Evolutionary conservation across 2,113 vertebrate genomes (phyloP), one percentile per base, ranked within the genome.

Genomic region (Hippocampus guttulatus): DNA sequence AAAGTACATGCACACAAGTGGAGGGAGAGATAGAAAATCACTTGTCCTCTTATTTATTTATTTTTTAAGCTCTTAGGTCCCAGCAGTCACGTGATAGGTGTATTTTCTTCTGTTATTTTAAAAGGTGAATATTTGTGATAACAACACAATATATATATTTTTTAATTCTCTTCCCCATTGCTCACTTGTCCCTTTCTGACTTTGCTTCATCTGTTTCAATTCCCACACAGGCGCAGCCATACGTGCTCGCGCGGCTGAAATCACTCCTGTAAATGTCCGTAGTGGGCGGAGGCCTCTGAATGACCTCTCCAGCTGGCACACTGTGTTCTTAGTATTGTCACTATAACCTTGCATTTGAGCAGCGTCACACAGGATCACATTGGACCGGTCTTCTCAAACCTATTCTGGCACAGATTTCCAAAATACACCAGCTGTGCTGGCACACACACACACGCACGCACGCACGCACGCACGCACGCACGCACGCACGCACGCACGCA

Each of bases 261-360:
- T 70, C 63, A n/a, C 23, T 71, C 27, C 49, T 70, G 67, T 70
- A 64, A 74, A 55, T 75, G 80, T 85, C 77, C 65, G 12, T 55
- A 75, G 63, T 79, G 75, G 78, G 72, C 27, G 58, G 77, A 69
- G 81, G 70, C 71, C 80, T 75, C 72, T 55, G 75, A 67, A 43
- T 87, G 82, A 86, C 82, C 86, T 75, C 81, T 81, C 85, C 85
- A 86, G 84, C 84, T 87, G 87, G 85, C 82, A 82, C 87, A 71
- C 73, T 75, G 74, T 85, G 84, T 83, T 85, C 78, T 75, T 75
- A 74, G 75, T 77, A 75, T 84, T 86, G 80, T 82, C 76, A 75
- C 80, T 76, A 57, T 73, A 77, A 77, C 70, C 57, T 75, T n/a
- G 70, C 73, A 49, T 84, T 83, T 73, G 55, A 80, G 76, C 77